A percentile compares a stretch with the other conserved stretches of the same genome.
Evolutionary conservation across 1,140 invertebrate genomes (phyloP).

Genomic region (Bombus pyrosoma): DNA sequence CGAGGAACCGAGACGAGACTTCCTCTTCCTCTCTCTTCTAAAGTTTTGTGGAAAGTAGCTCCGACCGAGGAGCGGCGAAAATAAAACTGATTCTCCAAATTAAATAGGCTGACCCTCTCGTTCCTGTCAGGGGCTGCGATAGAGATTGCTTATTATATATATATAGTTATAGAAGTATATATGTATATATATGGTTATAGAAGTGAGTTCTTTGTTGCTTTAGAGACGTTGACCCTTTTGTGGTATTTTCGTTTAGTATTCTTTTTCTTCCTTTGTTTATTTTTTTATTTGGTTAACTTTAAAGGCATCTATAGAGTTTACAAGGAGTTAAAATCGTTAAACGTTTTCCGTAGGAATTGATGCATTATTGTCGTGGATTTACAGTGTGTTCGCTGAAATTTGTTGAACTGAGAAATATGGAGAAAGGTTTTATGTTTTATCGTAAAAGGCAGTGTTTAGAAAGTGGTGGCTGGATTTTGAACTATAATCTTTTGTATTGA

Average conservation of each 20-base stretch:
- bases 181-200: neutral
- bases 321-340: neutral
- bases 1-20: conserved; percentile 63
- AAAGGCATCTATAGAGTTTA: neutral
- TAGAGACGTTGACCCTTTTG: neutral
- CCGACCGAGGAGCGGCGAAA: conserved; percentile 31
- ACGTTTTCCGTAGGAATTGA: neutral
- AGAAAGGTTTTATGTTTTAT: neutral
- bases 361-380: neutral
- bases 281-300: neutral
- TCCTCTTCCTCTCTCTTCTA: conserved; percentile 50
- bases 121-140: neutral
- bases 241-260: neutral
- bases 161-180: neutral
- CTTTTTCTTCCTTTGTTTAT: neutral
- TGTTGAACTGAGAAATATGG: neutral
- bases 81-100: conserved; percentile 55
- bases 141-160: neutral
- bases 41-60: conserved; percentile 56
- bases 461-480: neutral
- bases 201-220: neutral
- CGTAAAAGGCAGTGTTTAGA: neutral
- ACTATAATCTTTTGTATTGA: neutral
- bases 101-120: neutral
- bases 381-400: neutral